A percentile compares a stretch with the other conserved stretches of the same genome.
phyloP scores from a whole-genome alignment of 2,797 vertebrate genomes.

The Australoheros facetus region DNA sequence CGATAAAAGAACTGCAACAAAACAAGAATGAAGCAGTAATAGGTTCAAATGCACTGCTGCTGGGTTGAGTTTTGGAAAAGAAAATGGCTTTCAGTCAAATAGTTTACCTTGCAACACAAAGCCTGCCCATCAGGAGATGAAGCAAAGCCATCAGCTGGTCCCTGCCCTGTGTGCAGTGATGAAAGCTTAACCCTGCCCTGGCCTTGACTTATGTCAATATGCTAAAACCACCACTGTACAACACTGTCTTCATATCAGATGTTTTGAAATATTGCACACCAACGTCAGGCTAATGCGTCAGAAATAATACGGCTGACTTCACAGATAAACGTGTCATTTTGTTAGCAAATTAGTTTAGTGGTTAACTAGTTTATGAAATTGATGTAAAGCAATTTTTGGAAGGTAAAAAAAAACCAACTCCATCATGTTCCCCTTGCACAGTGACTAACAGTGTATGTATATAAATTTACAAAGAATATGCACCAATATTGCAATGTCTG shows the following conservation, averaged over 20 bases:
- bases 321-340: neutral
- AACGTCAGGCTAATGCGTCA: neutral
- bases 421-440: neutral
- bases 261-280: neutral
- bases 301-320: neutral
- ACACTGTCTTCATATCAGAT: neutral
- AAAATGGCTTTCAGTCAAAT: neutral
- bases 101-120: conserved; percentile 7
- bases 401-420: neutral
- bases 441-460: neutral
- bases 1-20: neutral
- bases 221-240: conserved; percentile 9
- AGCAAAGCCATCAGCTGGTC: conserved; percentile 27
- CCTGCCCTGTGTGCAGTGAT: conserved; percentile 30
- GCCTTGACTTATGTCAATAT: conserved; percentile 56
- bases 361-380: neutral
- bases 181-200: conserved; percentile 7
- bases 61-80: neutral
- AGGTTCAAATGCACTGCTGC: neutral
- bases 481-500: neutral
- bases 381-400: neutral
- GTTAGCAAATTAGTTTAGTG: neutral
- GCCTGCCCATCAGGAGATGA: neutral
- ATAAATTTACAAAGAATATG: neutral
- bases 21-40: neutral